Percentiles rank a stretch among this genome's conserved stretches.
Conservation (phyloP, 1,140 invertebrate species). For the Saccostrea echinata region DNA sequence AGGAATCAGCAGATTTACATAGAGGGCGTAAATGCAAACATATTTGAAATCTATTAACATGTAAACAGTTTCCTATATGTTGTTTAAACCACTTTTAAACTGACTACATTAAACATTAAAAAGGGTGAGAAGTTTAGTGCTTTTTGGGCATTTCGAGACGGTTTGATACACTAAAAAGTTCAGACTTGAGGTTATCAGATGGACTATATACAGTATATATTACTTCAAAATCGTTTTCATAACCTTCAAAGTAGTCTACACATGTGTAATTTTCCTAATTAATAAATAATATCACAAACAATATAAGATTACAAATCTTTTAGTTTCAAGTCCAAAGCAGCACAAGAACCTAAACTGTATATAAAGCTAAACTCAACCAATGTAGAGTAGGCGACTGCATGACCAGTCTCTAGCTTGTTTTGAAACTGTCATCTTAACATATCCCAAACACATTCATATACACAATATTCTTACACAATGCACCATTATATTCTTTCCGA, state of each 20-base stretch:
- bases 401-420: not conserved
- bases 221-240: not conserved
- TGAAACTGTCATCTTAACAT: not conserved
- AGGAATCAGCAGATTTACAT: not conserved
- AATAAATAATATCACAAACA: not conserved
- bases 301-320: too few relatives aligned
- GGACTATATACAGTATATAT: not conserved
- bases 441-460: not conserved
- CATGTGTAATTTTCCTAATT: not conserved
- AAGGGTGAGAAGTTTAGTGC: not conserved
- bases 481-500: not conserved
- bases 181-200: not conserved
- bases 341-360: too few relatives aligned
- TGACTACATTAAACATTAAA: not conserved
- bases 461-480: not conserved
- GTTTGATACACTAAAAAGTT: not conserved
- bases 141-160: not conserved
- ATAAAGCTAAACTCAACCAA: not conserved
- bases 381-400: not conserved
- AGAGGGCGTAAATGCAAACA: not conserved
- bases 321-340: too few relatives aligned
- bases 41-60: not conserved
- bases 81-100: slow-evolving; percentile 7
- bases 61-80: not conserved
- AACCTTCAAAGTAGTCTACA: not conserved